Evolutionary conservation across 2,888 invertebrate genomes (phyloP), one percentile per base, ranked within the genome.

Genomic region (Deladenus siricidicola): DNA sequence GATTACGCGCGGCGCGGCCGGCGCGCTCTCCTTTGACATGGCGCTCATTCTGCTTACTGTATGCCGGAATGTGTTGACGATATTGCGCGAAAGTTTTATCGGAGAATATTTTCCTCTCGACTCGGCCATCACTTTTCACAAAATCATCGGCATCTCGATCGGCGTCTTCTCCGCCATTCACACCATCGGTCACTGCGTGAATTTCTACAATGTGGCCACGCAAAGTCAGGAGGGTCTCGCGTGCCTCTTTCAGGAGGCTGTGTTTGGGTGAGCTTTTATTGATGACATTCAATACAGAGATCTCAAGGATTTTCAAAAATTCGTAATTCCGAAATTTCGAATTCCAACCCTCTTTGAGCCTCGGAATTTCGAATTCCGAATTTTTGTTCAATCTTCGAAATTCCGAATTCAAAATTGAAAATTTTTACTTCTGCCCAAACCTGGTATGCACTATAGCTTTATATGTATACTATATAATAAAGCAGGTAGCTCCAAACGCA

Each of bases 141-240:
- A 93, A 82, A 91, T 94, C 57, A 90, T 90, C 0, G 94, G 93
- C 0, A 89, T 90, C 72, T 93, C 93, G 0, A 92, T 90, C 0
- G 82, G 91, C 0, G 90, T 93, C 82, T 93, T 93, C 81, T 89
- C 91, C 0, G 78, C 92, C 1, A 83, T 92, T 0, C 93, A 94
- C 79, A 89, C 91, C 0, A 87, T 90, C 2, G 93, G 93, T 0
- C 94, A 94, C 76, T 88, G 93, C 79, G 89, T 94, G 34, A 94
- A 94, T 81, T 94, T 94, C 81, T 94, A 94, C 80, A 93, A 94
- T 78, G 89, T 94, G 0, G 91, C 91, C 3, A 93, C 92, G 0
- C 94, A 94, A 78, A 90, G 92, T 0, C 84, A 91, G 1, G 91
- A 90, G 75, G 90, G 94, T 80, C 82, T 94, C 1, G 85, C 88